Conservation (phyloP, 1,140 invertebrate genomes). For the Papilio dardanus region DNA sequence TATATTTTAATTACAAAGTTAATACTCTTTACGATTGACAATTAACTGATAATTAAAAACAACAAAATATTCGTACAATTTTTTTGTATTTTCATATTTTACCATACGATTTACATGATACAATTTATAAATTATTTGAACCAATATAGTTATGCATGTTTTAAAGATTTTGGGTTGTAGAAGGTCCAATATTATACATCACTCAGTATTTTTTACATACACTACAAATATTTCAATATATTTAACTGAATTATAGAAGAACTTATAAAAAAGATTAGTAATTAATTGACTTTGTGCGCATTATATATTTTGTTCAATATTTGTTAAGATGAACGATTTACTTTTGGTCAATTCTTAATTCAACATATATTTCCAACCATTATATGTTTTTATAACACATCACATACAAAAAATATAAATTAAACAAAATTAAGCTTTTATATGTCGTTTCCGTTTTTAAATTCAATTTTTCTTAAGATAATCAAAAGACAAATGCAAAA, state of each 20-base stretch:
- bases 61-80: slow-evolving; percentile 42
- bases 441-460: not conserved
- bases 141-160: not conserved
- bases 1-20: slow-evolving; percentile 59
- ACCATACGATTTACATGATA: slow-evolving; percentile 14
- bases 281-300: not conserved
- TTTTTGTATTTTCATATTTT: slow-evolving; percentile 39
- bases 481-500: not conserved
- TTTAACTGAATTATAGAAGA: not conserved
- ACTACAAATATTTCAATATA: not conserved
- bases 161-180: not conserved
- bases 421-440: not conserved
- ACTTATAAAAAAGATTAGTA: not conserved
- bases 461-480: not conserved
- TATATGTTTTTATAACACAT: too few relatives aligned
- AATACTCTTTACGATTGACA: slow-evolving; percentile 43
- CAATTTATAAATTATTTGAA: not conserved
- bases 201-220: slow-evolving; percentile 1
- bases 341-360: too few relatives aligned
- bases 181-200: not conserved
- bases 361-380: too few relatives aligned
- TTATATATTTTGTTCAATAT: not conserved
- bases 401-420: not conserved
- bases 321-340: too few relatives aligned
- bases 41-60: slow-evolving; percentile 40